Evolutionary conservation across 2,888 invertebrate genomes (phyloP).

Genomic region (Pristionchus exspectatus): DNA sequence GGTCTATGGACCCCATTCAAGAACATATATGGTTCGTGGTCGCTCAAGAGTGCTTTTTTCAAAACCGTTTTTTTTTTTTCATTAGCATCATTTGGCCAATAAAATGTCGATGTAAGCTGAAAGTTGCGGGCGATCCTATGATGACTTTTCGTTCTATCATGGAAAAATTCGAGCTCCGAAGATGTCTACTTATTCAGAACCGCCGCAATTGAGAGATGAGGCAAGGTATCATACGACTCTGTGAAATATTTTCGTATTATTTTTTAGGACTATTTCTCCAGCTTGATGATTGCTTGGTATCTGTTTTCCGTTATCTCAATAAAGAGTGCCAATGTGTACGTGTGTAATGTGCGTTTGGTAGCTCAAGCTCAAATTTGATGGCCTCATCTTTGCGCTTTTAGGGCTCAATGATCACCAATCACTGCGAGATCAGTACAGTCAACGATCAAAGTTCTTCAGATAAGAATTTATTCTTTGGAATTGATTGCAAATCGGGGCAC

Average conservation of each 20-base stretch:
- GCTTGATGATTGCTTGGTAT: not conserved
- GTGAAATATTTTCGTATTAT: too few relatives aligned
- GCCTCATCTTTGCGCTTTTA: not conserved
- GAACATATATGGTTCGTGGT: not conserved
- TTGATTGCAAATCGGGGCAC: not conserved
- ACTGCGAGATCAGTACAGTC: not conserved
- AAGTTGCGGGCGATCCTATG: not conserved
- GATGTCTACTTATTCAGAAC: too few relatives aligned
- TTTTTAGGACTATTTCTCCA: not conserved
- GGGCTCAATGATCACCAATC: too few relatives aligned
- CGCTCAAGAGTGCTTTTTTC: not conserved
- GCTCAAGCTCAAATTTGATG: not conserved
- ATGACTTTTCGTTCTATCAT: not conserved
- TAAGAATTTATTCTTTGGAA: not conserved
- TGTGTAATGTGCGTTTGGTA: not conserved
- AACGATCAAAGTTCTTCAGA: not conserved
- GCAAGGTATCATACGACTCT: too few relatives aligned
- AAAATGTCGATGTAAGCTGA: not conserved
- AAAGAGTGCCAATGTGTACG: not conserved
- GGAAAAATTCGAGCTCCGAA: not conserved
- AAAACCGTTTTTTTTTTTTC: too few relatives aligned
- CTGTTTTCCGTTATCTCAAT: not conserved
- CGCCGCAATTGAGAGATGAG: too few relatives aligned
- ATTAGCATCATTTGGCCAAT: too few relatives aligned
- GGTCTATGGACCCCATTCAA: not conserved